These are phyloP conservation scores for Thalpophila matura DNA, from an alignment of 2,888 invertebrate species.

Conservation along the genomic window DNA sequence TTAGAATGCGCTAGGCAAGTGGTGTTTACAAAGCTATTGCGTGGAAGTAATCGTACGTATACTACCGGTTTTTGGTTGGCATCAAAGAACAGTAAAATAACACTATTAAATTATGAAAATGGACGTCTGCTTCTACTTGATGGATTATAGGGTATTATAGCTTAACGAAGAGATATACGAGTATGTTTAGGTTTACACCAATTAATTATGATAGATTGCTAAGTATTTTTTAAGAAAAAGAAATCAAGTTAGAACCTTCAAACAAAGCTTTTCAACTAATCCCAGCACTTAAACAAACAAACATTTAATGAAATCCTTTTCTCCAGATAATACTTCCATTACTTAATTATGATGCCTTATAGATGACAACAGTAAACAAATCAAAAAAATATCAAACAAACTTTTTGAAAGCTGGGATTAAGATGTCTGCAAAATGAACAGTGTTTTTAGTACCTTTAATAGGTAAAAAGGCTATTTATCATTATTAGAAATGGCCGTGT, in stretches of 20 bases:
- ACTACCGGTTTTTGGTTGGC: no score
- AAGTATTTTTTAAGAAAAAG: no score
- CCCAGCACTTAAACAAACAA: background rate
- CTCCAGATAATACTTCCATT: constrained; percentile 19
- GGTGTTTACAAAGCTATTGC: no score
- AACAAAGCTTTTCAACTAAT: constrained; percentile 3
- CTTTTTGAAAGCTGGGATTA: constrained; percentile 30
- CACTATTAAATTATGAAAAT: no score
- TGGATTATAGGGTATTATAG: no score
- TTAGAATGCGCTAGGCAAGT: no score
- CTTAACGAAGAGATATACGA: no score
- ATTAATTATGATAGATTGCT: no score
- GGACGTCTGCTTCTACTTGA: no score
- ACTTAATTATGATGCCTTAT: constrained; percentile 32
- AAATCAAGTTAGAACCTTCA: background rate
- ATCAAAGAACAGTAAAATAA: no score
- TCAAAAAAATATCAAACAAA: constrained; percentile 26
- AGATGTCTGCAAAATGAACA: constrained; percentile 9
- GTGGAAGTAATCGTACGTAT: no score
- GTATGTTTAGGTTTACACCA: no score
- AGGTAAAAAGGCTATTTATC: constrained; percentile 40
- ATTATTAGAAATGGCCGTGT: constrained; percentile 8
- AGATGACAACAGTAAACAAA: constrained; percentile 25
- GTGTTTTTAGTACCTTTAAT: constrained; percentile 29
- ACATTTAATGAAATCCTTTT: constrained; percentile 26